Evolutionary conservation across 2,888 invertebrate species (phyloP).

Genomic region (Drosophila barbarae): DNA sequence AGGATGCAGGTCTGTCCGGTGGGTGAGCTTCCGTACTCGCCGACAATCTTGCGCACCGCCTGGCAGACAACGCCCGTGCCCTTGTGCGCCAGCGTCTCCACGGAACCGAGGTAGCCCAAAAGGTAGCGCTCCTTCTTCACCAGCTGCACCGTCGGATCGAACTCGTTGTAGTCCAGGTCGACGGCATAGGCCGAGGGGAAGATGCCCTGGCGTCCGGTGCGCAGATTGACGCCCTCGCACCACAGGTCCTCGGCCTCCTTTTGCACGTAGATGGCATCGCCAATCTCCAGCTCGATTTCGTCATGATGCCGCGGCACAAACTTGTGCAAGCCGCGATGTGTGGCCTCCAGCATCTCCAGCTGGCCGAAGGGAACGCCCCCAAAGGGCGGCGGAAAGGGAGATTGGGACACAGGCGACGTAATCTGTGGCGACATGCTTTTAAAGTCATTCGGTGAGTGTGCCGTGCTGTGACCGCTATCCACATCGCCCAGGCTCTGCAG

Average conservation of each 20-base stretch:
- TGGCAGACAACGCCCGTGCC: constrained; percentile 97
- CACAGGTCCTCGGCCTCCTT: constrained; percentile 98
- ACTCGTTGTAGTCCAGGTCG: constrained; percentile 97
- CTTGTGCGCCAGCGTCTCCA: constrained; percentile 97
- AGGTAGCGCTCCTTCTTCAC: constrained; percentile 92
- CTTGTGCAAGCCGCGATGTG: constrained; percentile 96
- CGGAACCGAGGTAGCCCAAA: constrained; percentile 96
- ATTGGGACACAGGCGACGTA: constrained; percentile 83
- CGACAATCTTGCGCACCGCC: constrained; percentile 92
- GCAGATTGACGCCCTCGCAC: constrained; percentile 98
- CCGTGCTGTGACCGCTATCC: constrained; percentile 95
- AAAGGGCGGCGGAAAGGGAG: constrained; percentile 84
- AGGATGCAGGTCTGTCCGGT: constrained; percentile 90
- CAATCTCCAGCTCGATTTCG: constrained; percentile 97
- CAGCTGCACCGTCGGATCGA: constrained; percentile 91
- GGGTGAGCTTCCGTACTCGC: constrained; percentile 85
- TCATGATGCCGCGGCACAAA: constrained; percentile 97
- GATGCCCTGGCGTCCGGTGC: constrained; percentile 95
- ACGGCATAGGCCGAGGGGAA: constrained; percentile 98
- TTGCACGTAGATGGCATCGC: constrained; percentile 97
- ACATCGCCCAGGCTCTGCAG: constrained; percentile 87
- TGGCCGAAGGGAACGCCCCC: constrained; percentile 90
- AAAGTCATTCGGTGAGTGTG: constrained; percentile 93
- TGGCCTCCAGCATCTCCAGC: constrained; percentile 93
- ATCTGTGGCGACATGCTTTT: constrained; percentile 89